Evolutionary conservation across 1,140 invertebrate genomes (phyloP).

Genomic region (Hypsibius dujardini): DNA sequence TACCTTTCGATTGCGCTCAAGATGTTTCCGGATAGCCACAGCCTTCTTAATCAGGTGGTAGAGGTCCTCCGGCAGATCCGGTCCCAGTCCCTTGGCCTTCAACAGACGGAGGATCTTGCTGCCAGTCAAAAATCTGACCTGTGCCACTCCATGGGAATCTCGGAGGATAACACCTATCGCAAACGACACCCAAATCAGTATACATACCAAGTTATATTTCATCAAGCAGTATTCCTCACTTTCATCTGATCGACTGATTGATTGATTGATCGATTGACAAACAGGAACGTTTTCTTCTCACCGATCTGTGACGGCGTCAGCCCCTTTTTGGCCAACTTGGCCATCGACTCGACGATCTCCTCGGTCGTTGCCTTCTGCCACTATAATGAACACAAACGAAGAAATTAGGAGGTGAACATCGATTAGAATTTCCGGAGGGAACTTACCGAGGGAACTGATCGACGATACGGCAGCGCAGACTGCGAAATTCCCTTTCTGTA

Average conservation of each 20-base stretch:
- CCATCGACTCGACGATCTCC: slow-evolving; percentile 94
- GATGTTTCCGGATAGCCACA: slow-evolving; percentile 93
- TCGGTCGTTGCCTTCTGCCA: slow-evolving; percentile 92
- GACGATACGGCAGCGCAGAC: slow-evolving; percentile 87
- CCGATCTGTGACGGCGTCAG: slow-evolving; percentile 97
- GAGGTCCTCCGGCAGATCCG: slow-evolving; percentile 89
- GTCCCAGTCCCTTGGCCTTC: slow-evolving; percentile 86
- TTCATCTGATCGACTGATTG: too few relatives aligned
- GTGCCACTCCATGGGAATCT: slow-evolving; percentile 97
- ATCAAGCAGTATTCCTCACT: not conserved
- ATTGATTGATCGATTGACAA: too few relatives aligned
- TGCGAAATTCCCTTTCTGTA: slow-evolving; percentile 99
- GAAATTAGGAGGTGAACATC: slow-evolving; percentile 16
- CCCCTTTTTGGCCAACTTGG: slow-evolving; percentile 93
- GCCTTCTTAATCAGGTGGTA: slow-evolving; percentile 98
- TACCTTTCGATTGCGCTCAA: slow-evolving; percentile 70
- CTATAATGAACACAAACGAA: slow-evolving; percentile 25
- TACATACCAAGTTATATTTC: slow-evolving; percentile 18
- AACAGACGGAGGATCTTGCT: slow-evolving; percentile 95
- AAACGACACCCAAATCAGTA: slow-evolving; percentile 7
- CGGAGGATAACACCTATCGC: slow-evolving; percentile 77
- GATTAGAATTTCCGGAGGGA: slow-evolving; percentile 19
- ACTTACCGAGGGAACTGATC: slow-evolving; percentile 72
- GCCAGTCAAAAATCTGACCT: slow-evolving; percentile 89
- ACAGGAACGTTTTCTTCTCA: slow-evolving; percentile 32